Conservation (phyloP, 2,888 invertebrate species). For the Phanerotoma sp. region DNA sequence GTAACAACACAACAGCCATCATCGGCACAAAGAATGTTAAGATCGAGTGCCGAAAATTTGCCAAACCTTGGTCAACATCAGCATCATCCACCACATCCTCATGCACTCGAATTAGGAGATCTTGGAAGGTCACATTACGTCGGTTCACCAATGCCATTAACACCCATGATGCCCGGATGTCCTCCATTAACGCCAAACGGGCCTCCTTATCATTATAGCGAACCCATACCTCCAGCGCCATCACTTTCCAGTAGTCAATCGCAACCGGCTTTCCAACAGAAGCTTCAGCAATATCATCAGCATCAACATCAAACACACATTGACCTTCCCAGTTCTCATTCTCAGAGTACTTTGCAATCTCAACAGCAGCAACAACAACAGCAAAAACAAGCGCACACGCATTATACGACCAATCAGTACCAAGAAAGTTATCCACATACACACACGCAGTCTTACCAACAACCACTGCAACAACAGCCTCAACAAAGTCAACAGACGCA, state of each 20-base stretch:
- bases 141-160: constrained; percentile 55
- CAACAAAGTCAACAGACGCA: constrained; percentile 47
- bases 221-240: constrained; percentile 59
- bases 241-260: constrained; percentile 53
- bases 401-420: constrained; percentile 56
- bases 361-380: constrained; percentile 42
- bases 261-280: constrained; percentile 54
- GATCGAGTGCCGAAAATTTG: constrained; percentile 55
- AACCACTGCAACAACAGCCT: constrained; percentile 52
- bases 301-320: constrained; percentile 55
- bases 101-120: constrained; percentile 51
- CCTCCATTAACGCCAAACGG: constrained; percentile 54
- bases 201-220: constrained; percentile 64
- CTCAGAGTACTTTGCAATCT: constrained; percentile 46
- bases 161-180: constrained; percentile 56
- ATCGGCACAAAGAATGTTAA: constrained; percentile 46
- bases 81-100: constrained; percentile 53
- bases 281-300: constrained; percentile 50
- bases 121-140: constrained; percentile 52
- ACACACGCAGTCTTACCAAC: constrained; percentile 57
- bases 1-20: constrained; percentile 57
- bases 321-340: constrained; percentile 51
- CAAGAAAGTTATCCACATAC: constrained; percentile 59
- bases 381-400: constrained; percentile 50
- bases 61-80: constrained; percentile 48